Evolutionary conservation across 1,140 invertebrate genomes (phyloP), one percentile per base, ranked within the genome.

Genomic region (Scaptomyza hsui): DNA sequence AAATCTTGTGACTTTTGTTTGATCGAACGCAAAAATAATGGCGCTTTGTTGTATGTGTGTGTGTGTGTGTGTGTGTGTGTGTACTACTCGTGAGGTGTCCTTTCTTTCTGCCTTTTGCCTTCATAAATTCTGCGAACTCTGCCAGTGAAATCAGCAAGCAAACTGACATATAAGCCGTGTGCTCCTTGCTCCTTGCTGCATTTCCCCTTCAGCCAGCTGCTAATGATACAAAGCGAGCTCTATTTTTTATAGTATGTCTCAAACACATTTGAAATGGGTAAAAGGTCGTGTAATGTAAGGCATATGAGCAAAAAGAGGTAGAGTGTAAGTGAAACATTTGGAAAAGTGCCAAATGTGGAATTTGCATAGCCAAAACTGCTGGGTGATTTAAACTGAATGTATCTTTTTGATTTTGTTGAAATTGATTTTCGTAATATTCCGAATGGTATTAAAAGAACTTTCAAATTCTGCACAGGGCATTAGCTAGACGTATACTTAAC

Each of bases 1-100:
- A 83, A 83, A 80, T 83, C 80, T 83, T 81, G 64, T 56, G 60
- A 83, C 73, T 83, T 83, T 86, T 83, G 81, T 86, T 86, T 83
- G 80, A 83, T 83, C 80, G 81, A 83, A 83, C 72, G 81, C 81
- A 83, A 83, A 83, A 83, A 76, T 83, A 83, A 83, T 86, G 72
- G 81, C 80, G 76, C 81, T 73, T 76, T 85, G 80, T 83, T 79
- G 77, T 59, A 63, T 60, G 76, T 61, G 60, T 60, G n/a, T 21
- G 19, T 1, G 2, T 29, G 26, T 29, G 26, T 29, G 26, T 29
- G 7, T 29, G 26, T 29, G 26, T 5, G 9, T 29, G 26, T 29
- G 5, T 72, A 37, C 51, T 37, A 16, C 39, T 42, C 7, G 37
- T 29, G 37, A 19, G 13, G 15, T 44, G 45, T 39, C 32, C 45